Percentiles rank a stretch among this genome's conserved stretches.
Evolutionary conservation across 1,140 invertebrate genomes (phyloP).

Genomic region (Artemia franciscana): DNA sequence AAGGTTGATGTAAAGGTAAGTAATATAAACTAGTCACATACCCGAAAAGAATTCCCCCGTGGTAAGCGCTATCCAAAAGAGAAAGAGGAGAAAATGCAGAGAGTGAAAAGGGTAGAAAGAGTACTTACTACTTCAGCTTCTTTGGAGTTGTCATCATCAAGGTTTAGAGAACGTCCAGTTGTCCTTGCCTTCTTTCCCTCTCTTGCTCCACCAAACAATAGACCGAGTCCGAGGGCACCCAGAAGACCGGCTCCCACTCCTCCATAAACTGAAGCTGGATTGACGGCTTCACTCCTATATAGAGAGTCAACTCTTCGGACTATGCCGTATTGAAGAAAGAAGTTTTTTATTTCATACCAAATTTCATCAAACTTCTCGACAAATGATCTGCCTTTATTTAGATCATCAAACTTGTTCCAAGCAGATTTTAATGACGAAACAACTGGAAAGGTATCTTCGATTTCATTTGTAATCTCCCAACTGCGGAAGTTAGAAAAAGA

Average conservation of each 20-base stretch:
- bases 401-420: neutral
- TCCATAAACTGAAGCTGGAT: neutral
- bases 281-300: neutral
- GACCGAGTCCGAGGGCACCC: neutral
- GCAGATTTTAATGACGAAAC: neutral
- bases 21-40: no score
- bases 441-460: neutral
- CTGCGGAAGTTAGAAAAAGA: neutral
- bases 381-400: neutral
- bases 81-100: no score
- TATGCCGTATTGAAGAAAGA: neutral
- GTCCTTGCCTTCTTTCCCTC: neutral
- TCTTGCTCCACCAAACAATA: neutral
- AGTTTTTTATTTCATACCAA: neutral
- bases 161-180: neutral
- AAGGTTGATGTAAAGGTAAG: no score
- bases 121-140: neutral
- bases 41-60: no score
- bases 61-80: no score
- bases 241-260: neutral
- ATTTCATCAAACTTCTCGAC: neutral
- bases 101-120: no score
- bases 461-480: neutral
- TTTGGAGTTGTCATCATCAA: neutral
- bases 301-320: neutral